A percentile compares a stretch with the other conserved stretches of the same genome.
Evolutionary conservation across 2,797 vertebrate genomes (phyloP).

Genomic region (Galaxias olidus): DNA sequence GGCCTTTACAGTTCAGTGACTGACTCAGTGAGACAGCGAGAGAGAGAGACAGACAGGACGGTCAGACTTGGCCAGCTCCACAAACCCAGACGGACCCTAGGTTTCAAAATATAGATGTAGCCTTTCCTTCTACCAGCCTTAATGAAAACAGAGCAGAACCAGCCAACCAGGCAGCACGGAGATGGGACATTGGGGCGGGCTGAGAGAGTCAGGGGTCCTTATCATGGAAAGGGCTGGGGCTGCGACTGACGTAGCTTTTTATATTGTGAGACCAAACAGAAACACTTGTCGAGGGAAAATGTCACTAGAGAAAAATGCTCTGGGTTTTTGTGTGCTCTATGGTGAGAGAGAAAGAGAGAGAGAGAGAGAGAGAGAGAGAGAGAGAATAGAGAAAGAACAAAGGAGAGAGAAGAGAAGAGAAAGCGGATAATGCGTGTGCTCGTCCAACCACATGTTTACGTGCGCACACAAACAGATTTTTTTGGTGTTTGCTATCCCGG

Average conservation of each 20-base stretch:
- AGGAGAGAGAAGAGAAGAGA: slow-evolving; percentile 21
- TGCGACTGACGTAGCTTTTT: no score
- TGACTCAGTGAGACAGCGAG: background rate
- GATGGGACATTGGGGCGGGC: slow-evolving; percentile 34
- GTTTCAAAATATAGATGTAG: slow-evolving; percentile 69
- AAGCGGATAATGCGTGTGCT: slow-evolving; percentile 49
- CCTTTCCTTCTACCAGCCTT: slow-evolving; percentile 43
- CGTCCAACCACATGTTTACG: no score
- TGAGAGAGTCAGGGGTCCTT: slow-evolving; percentile 5
- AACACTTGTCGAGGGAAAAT: no score
- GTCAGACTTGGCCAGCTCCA: slow-evolving; percentile 47
- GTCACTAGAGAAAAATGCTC: no score
- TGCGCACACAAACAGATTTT: no score
- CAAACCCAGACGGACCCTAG: slow-evolving; percentile 41
- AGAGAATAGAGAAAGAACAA: slow-evolving; percentile 1
- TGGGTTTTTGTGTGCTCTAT: no score
- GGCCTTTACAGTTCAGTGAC: slow-evolving; percentile 31
- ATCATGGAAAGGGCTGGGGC: no score
- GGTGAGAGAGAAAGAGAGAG: no score
- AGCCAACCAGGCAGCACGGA: slow-evolving; percentile 52
- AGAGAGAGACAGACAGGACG: slow-evolving; percentile 24
- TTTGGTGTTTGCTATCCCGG: no score
- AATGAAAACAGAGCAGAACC: slow-evolving; percentile 49
- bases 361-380: background rate
- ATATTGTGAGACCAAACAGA: no score